Evolutionary conservation across 2,888 invertebrate species (phyloP).

Genomic region (Pseudanteris insignis): DNA sequence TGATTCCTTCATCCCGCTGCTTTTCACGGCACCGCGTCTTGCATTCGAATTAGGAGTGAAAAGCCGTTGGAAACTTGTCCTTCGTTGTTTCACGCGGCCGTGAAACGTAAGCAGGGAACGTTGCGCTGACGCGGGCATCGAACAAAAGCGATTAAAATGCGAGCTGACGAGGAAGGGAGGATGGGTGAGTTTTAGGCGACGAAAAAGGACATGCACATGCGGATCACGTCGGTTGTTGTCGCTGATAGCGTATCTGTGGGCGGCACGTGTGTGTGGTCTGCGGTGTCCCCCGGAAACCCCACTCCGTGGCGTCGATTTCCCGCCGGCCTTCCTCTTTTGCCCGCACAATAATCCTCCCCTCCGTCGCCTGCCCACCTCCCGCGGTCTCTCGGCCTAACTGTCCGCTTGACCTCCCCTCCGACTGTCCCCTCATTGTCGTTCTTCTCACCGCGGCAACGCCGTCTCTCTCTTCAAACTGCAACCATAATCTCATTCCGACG

Average conservation of each 20-base stretch:
- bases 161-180: slow-evolving; percentile 26
- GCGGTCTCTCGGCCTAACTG: slow-evolving; percentile 26
- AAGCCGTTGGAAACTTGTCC: too few species aligned
- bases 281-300: slow-evolving; percentile 55
- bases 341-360: slow-evolving; percentile 29
- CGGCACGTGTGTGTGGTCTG: slow-evolving; percentile 66
- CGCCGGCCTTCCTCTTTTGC: slow-evolving; percentile 40
- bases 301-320: slow-evolving; percentile 27
- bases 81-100: too few species aligned
- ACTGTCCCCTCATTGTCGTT: slow-evolving; percentile 3
- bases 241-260: slow-evolving; percentile 67
- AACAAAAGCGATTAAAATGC: slow-evolving; percentile 16
- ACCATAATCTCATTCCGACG: slow-evolving; percentile 5
- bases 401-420: slow-evolving; percentile 16
- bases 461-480: slow-evolving; percentile 8
- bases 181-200: slow-evolving; percentile 41
- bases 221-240: slow-evolving; percentile 65
- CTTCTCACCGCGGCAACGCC: slow-evolving; percentile 19
- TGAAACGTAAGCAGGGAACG: too few species aligned
- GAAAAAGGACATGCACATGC: slow-evolving; percentile 63
- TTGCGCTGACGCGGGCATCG: background rate
- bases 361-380: slow-evolving; percentile 28
- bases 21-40: background rate
- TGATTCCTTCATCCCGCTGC: slow-evolving; percentile 13
- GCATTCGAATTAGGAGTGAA: too few species aligned